Evolutionary conservation across 92 coral and sea anemone species (phyloP).

Genomic region (Epizoanthus rinbou): DNA sequence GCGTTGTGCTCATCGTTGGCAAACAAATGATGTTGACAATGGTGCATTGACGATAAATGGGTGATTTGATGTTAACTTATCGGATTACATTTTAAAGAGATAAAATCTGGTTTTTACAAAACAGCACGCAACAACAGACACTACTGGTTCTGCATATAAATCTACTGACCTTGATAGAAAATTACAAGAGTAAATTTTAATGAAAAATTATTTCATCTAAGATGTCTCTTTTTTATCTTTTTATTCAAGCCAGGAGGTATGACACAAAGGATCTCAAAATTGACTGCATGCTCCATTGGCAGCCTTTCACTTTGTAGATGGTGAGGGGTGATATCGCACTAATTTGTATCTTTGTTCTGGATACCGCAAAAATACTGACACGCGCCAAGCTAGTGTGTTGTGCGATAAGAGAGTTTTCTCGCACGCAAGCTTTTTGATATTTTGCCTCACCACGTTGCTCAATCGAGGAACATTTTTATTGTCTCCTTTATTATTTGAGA

Average conservation of each 20-base stretch:
- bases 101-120: constrained; percentile 29
- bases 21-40: constrained; percentile 20
- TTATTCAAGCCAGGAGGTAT: constrained; percentile 44
- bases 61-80: constrained; percentile 23
- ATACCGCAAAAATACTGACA: neutral
- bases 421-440: constrained; percentile 10
- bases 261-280: constrained; percentile 10
- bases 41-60: constrained; percentile 23
- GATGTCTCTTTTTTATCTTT: constrained; percentile 31
- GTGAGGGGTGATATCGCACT: neutral
- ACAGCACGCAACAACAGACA: constrained; percentile 24
- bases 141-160: neutral
- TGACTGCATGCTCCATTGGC: constrained; percentile 22
- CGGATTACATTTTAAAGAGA: constrained; percentile 44
- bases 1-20: constrained; percentile 23
- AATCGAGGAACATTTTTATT: too few species aligned
- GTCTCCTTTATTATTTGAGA: too few species aligned
- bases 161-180: constrained; percentile 38
- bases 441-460: too few species aligned
- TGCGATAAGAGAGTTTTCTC: constrained; percentile 13
- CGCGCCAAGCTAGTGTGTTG: neutral
- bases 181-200: constrained; percentile 1
- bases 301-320: neutral
- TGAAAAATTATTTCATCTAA: neutral
- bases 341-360: neutral